Evolutionary conservation across 2,113 vertebrate species (phyloP), one percentile per base, ranked within the genome.

Genomic region (Willisornis vidua): DNA sequence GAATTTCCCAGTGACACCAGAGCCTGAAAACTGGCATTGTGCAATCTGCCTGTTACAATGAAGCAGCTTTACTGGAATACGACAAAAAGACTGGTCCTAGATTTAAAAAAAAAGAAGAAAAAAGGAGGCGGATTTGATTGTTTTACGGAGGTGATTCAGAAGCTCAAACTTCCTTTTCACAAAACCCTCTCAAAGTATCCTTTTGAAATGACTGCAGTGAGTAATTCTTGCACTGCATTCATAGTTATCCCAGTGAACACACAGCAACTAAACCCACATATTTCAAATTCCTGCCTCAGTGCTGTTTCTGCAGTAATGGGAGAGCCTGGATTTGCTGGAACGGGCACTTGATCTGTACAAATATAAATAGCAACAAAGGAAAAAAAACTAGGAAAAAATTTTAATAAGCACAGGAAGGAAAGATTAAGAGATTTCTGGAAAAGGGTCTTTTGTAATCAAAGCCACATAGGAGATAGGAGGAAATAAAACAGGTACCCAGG

Each of bases 31-130:
- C 3, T 43, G 91, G 87, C 87, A 41, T 95, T 96, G 81, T 95
- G 75, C 59, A 37, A 35, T 67, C 23, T 73, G 74, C 8, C 17
- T 19, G 5, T 76, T 93, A 91, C 85, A 94, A 63, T 93, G 84
- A 90, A 84, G 75, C 75, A 82, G 91, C 93, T 97, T 97, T 97
- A 92, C 93, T 90, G 96, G 95, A 97, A 96, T 93, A 95, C 45
- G 94, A 92, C 95, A 95, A 89, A 93, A 94, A 55, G n/a, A 62
- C 39, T 84, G 61, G 92, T 86, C 68, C 82, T 94, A 81, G 90
- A 65, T 59, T 2, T 54, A 5, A 24, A 49, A 49, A 51, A 3
- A 43, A 79, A 63, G 55, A 63, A 43, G 17, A 10, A 33, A 59
- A 67, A 66, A 55, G 24, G 7, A 61, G 23, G 52, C 43, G 31